Evolutionary conservation across 1,140 invertebrate genomes (phyloP), one percentile per base, ranked within the genome.

Genomic region (Lepidurus arcticus): DNA sequence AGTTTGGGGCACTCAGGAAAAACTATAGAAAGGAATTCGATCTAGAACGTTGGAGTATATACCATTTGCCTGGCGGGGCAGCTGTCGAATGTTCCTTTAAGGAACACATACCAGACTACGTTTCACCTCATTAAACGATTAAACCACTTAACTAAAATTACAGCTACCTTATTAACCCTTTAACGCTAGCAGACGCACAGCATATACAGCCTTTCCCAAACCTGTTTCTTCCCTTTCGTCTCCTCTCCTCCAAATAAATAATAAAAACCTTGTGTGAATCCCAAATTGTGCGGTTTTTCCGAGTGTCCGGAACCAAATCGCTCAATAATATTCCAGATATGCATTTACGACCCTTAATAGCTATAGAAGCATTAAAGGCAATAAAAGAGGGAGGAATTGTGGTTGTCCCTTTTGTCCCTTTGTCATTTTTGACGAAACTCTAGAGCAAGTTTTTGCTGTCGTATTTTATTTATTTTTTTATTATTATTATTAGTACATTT

Each of bases 91-190:
- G 34, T 34, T 34, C 34, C 34, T 34, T 34, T 34, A 34, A 34
- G 34, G 4, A 34, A 34, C 34, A 65, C 53, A 65, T 65, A n/a
- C 53, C 53, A 65, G 21, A 4, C 34, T n/a, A 65, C 53, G 53
- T 65, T 65, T 65, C 53, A 65, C 13, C 53, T 65, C 53, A 65
- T 65, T 65, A 65, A 65, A 65, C 21, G 53, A 65, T 65, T 65
- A 65, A 65, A 65, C n/a, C 53, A 65, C 53, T 65, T 65, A 65
- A 65, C 16, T 65, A 21, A 65, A 65, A 65, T 65, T 65, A 65
- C 53, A 65, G 16, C 21, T 65, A 65, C 53, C 21, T 65, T 65
- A 65, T 65, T 65, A 65, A 65, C 53, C 53, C 53, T 7, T 65
- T 65, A 34, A 34, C 3, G 34, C 34, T 34, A 34, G 24, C 24